Conservation (phyloP, 1,140 invertebrate genomes). For the Calephelis virginiensis region DNA sequence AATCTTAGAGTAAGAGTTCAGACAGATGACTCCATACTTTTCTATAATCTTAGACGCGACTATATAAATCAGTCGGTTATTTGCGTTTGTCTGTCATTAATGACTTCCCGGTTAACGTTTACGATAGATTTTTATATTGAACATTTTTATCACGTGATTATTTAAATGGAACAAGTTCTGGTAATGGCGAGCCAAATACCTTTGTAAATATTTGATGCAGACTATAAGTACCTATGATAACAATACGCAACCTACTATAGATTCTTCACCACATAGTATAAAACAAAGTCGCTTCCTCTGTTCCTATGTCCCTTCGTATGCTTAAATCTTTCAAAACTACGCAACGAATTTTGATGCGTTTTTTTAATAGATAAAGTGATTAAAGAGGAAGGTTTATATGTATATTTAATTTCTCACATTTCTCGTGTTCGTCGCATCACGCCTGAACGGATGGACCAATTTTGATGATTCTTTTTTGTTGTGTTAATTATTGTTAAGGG, state of each 20-base stretch:
- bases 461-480: no score
- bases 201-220: neutral
- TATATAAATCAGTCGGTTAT: slow-evolving; percentile 5
- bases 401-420: no score
- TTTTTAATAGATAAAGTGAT: no score
- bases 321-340: neutral
- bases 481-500: no score
- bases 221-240: neutral
- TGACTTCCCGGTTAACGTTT: slow-evolving; percentile 7
- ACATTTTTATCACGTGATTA: slow-evolving; percentile 11
- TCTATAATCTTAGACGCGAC: neutral
- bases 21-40: neutral
- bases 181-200: neutral
- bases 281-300: no score
- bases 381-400: no score
- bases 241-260: neutral
- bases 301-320: no score
- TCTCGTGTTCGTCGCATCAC: no score
- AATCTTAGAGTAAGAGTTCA: neutral
- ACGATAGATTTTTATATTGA: slow-evolving; percentile 2
- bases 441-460: no score
- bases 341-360: neutral
- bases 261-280: no score
- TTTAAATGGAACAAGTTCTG: neutral
- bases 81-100: slow-evolving; percentile 4